Conservation (phyloP, 1,140 invertebrate species). For the Oppia nitens region DNA sequence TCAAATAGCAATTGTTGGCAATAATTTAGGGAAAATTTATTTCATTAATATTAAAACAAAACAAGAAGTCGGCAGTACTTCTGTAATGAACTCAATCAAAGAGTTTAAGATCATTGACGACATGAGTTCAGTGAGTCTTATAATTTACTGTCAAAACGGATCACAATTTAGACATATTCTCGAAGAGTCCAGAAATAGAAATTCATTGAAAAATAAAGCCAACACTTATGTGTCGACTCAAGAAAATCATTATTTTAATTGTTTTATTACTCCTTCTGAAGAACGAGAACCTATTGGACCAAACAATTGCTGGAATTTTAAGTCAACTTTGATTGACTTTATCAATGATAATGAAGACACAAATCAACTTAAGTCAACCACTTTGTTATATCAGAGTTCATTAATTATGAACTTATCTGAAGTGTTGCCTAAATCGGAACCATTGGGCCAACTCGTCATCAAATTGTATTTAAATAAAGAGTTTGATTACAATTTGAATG, state of each 20-base stretch:
- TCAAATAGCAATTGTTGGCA: constrained; percentile 4
- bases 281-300: not conserved
- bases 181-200: not conserved
- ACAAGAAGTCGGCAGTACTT: constrained; percentile 43
- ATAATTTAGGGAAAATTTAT: constrained; percentile 41
- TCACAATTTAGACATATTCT: not conserved
- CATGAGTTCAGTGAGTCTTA: not conserved
- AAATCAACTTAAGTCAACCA: not conserved
- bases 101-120: not conserved
- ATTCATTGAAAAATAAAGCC: not conserved
- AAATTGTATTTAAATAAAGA: not conserved
- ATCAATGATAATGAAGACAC: not conserved
- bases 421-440: not conserved
- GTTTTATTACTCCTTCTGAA: not conserved
- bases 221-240: not conserved
- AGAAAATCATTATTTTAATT: not conserved
- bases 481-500: not conserved
- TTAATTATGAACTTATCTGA: not conserved
- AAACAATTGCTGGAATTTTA: not conserved
- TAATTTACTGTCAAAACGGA: not conserved
- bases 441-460: not conserved
- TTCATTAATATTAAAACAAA: constrained; percentile 50
- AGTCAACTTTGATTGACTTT: not conserved
- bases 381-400: not conserved
- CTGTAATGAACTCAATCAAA: constrained; percentile 25